Percentiles rank a stretch among this genome's conserved stretches.
Conservation (phyloP, 2,888 invertebrate species). For the Atherix ibis region DNA sequence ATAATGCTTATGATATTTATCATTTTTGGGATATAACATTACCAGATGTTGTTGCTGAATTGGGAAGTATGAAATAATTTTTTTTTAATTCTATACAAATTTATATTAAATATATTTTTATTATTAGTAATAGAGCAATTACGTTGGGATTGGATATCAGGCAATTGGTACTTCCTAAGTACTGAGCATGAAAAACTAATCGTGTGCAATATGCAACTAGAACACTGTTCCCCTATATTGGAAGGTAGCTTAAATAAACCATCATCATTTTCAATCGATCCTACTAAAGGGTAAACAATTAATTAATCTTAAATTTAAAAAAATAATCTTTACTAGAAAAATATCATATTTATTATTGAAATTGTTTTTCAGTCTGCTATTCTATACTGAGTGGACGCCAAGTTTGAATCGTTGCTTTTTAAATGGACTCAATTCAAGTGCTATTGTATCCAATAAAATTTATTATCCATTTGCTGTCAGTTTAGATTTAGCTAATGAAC, state of each 20-base stretch:
- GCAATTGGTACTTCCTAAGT: conserved; percentile 75
- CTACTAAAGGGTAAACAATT: conserved; percentile 45
- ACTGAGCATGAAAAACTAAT: conserved; percentile 50
- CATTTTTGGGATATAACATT: conserved; percentile 40
- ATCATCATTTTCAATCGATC: conserved; percentile 63
- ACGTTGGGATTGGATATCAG: conserved; percentile 69
- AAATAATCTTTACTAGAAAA: neutral
- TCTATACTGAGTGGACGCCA: conserved; percentile 60
- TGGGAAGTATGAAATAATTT: too few relatives aligned
- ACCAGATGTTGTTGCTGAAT: conserved; percentile 45
- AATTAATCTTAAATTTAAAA: conserved; percentile 1
- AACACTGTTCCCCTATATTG: conserved; percentile 51
- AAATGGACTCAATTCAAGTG: conserved; percentile 43
- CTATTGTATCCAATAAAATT: conserved; percentile 50
- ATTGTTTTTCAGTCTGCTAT: conserved; percentile 41
- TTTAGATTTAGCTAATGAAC: conserved; percentile 51
- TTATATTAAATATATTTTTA: too few relatives aligned
- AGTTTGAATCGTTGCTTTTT: conserved; percentile 45
- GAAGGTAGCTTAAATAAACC: conserved; percentile 51
- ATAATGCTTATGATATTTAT: conserved; percentile 45
- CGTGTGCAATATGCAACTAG: conserved; percentile 46
- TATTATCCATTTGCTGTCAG: conserved; percentile 62
- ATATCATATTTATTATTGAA: conserved; percentile 6
- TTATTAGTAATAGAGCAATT: conserved; percentile 57
- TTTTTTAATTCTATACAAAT: conserved; percentile 11